These are phyloP conservation scores for Zaprionus taronus DNA, from an alignment of 1,140 invertebrate genomes.

Conservation along the genomic window DNA sequence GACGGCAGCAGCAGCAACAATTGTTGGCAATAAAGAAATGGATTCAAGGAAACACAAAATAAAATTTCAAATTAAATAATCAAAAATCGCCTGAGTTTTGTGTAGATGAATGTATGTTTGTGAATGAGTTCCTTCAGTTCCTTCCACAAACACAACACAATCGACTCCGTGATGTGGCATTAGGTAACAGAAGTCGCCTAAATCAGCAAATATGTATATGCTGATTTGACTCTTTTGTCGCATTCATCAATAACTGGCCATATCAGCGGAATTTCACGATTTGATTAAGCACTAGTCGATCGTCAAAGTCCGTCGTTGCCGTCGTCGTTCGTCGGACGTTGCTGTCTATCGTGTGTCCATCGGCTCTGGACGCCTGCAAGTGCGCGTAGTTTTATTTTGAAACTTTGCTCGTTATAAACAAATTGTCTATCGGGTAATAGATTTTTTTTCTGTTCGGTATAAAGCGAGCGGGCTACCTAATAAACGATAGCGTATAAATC, in stretches of 20 bases:
- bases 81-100: not conserved
- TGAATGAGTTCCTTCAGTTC: not conserved
- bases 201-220: slow-evolving; percentile 17
- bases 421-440: slow-evolving; percentile 69
- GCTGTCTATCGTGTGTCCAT: slow-evolving; percentile 36
- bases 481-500: slow-evolving; percentile 79
- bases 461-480: slow-evolving; percentile 50
- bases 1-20: slow-evolving; percentile 31
- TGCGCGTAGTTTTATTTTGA: slow-evolving; percentile 41
- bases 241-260: slow-evolving; percentile 39
- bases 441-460: slow-evolving; percentile 40
- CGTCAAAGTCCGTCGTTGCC: slow-evolving; percentile 26
- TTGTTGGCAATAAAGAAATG: slow-evolving; percentile 24
- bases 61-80: not conserved
- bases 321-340: slow-evolving; percentile 10
- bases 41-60: slow-evolving; percentile 3
- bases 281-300: slow-evolving; percentile 18
- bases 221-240: slow-evolving; percentile 9
- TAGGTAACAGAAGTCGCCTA: slow-evolving; percentile 63
- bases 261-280: slow-evolving; percentile 42
- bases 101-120: not conserved
- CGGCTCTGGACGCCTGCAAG: slow-evolving; percentile 26
- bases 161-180: slow-evolving; percentile 45
- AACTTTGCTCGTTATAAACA: slow-evolving; percentile 54
- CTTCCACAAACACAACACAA: slow-evolving; percentile 10